Conservation (phyloP, 1,140 invertebrate genomes). For the Harlomillsia oculata region DNA sequence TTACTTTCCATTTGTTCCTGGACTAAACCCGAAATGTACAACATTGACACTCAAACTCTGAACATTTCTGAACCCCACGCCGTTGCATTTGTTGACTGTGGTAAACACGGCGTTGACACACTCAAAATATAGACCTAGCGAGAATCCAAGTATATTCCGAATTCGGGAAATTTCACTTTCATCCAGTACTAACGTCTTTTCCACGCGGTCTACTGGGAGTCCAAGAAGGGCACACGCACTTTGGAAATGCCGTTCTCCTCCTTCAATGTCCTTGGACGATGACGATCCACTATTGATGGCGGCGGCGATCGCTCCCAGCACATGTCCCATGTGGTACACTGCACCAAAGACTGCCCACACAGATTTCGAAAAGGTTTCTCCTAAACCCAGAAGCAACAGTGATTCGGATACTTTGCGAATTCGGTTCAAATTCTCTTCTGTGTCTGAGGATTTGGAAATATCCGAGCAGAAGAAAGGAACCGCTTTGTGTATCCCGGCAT, state of each 20-base stretch:
- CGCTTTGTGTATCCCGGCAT: conserved; percentile 9
- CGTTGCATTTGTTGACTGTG: conserved; percentile 30
- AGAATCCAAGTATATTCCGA: conserved; percentile 29
- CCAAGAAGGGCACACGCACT: conserved; percentile 31
- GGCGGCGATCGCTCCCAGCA: conserved; percentile 41
- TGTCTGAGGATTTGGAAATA: conserved; percentile 17
- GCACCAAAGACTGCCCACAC: conserved; percentile 80
- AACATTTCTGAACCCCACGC: conserved; percentile 30
- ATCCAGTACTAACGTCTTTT: conserved; percentile 27
- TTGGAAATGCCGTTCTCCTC: conserved; percentile 28
- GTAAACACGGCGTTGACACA: conserved; percentile 27
- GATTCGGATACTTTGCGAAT: conserved; percentile 47
- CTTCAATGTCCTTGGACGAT: conserved; percentile 18
- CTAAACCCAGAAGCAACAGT: conserved; percentile 61
- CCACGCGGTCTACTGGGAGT: conserved; percentile 21
- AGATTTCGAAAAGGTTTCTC: conserved; percentile 64
- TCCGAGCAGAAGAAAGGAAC: conserved; percentile 23
- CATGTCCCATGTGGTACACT: conserved; percentile 82
- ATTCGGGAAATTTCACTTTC: conserved; percentile 26
- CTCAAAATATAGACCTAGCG: conserved; percentile 27
- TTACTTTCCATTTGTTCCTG: conserved; percentile 22
- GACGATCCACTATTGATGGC: conserved; percentile 10
- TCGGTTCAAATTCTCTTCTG: conserved; percentile 19
- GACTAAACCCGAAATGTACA: conserved; percentile 25
- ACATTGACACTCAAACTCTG: conserved; percentile 28